Base-by-base conservation (phyloP, 2,888 invertebrate species). In the Trimorus sp. region DNA sequence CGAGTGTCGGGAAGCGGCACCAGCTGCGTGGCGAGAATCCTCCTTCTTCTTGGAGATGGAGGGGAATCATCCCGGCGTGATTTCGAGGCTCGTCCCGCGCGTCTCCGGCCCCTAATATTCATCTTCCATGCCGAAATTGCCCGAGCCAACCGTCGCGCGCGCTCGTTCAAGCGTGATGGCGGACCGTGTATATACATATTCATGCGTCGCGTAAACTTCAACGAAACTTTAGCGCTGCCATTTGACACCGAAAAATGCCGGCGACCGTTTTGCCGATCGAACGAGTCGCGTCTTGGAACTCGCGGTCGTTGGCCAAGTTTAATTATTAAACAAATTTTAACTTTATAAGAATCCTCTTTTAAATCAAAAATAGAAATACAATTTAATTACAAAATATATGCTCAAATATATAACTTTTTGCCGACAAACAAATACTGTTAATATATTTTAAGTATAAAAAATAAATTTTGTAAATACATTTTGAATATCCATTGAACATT, bases 111-210 rank as follows among this genome's bases (percentile, higher is more conserved):
- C 26, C 26, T 26, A 26, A 26, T 26, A 26, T 26, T 26, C 26
- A 26, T 26, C 26, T 26, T 26, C 26, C 26, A 26, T 26, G 26
- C 26, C 26, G 26, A 26, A 26, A 26, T 26, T 82, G 86, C 85
- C 79, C 59, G 70, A 84, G 81, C 86, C 84, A 79, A 81, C 85
- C 88, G 87, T 84, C 84, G 84, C 85, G 84, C 85, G 85, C 83
- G 87, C 74, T 87, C 87, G 85, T 82, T 90, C 88, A 84, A 89
- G 87, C 88, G 89, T 88, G 86, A 90, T 90, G 90, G 90, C 90
- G 90, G 89, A 86, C 83, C 84, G 37, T 56, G 75, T 69, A 69
- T 82, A 82, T 78, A 79, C 75, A 82, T 82, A 82, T 82, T 77
- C 76, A 82, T 82, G 80, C 76, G 59, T 56, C 66, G 54, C 70